Base-by-base conservation (phyloP, 2,888 invertebrate genomes). In the Lasius fuliginosus region DNA sequence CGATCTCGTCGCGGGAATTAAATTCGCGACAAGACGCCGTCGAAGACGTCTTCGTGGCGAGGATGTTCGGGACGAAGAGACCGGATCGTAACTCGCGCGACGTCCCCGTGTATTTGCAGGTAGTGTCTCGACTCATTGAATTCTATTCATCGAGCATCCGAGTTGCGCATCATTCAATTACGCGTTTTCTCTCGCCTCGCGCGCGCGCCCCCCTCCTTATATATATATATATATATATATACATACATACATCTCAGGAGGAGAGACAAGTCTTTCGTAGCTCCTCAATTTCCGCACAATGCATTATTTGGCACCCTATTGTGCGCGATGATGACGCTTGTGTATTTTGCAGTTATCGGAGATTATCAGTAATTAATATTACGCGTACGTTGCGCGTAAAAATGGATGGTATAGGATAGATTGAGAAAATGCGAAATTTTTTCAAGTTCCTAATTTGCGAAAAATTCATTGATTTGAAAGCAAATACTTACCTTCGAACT, bases 91-190 rank as follows among this genome's bases (percentile, higher is more conserved):
- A 76, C 82, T 65, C 53, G 53, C 68, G 49, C 82, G 65, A 75
- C 42, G 30, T 76, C 75, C 40, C 23, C 65, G 64, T 65, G 75
- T 30, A 74, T 64, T 82, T 82, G 53, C 65, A 82, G 82, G 69
- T 69, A 81, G 77, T 46, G 53, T 64, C 40, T 67, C 62, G 82
- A 68, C 88, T 89, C 89, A 86, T 88, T 89, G 88, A 89, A 88
- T 89, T 89, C 89, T 88, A 89, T 89, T 89, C 89, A 89, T 87
- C 82, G 83, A 85, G 85, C 85, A 83, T 73, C 85, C 83, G 83
- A 88, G 86, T 87, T 82, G 71, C 85, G 79, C 67, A 62, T 73
- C 81, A 89, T 77, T 89, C 85, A 86, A 89, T 89, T 89, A 89
- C 79, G 74, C 69, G 84, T 65, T 83, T 77, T 81, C 83, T 62